Base-by-base conservation (phyloP, 2,888 invertebrate genomes). In the Spodoptera exigua region DNA sequence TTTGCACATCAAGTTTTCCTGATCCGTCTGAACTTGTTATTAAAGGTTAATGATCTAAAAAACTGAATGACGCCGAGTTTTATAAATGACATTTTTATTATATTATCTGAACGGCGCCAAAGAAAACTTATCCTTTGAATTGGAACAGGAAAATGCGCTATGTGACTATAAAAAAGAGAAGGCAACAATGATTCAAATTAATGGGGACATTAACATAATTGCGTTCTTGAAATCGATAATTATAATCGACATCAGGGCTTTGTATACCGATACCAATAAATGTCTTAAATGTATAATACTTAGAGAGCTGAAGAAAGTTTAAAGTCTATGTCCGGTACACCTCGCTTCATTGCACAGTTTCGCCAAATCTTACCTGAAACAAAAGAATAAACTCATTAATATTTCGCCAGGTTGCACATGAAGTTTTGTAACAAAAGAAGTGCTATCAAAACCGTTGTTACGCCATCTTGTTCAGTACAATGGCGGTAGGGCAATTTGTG, bases 381-480 rank as follows among this genome's bases (percentile, higher is more conserved):
- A 82, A 87, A 79, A 77, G 69, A 82, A 85, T 65, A 58, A 35
- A 54, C 18, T 45, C 52, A 63, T 70, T 63, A 68, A 54, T 57
- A 58, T 66, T 62, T 54, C 62, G 53, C 40, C 48, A 72, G 45
- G 54, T 57, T 67, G n/a, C 37, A 65, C 40, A 61, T 44, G 36
- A 32, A 41, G 14, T 53, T 62, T 62, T 16, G 41, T 61, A 67
- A 61, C 49, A 61, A 70, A 69, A 61, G 46, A 70, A 60, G 56
- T 56, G 62, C 64, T 74, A 72, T 47, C 76, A 78, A 73, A 71
- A 79, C 61, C 56, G 61, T 64, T 59, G 87, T 84, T 82, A 89
- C 87, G 89, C 85, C 76, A 80, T 80, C 80, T 90, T 83, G 77
- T 71, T 88, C 67, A 62, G 64, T 80, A 90, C 89, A 91, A 92